phyloP scores from a whole-genome alignment of 1,140 invertebrate species.

The Eriocheir sinensis region DNA sequence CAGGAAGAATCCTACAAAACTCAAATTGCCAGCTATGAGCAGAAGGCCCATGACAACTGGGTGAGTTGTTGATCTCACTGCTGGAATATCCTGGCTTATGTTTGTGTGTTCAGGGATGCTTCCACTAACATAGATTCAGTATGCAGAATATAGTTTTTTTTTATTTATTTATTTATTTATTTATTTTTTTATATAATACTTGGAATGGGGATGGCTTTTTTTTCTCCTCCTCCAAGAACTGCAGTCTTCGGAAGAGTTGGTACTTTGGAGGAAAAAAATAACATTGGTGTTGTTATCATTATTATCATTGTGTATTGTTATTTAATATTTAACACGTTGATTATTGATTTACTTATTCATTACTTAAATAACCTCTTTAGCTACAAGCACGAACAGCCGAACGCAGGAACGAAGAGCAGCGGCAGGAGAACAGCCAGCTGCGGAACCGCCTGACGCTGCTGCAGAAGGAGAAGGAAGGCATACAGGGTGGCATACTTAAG shows the following conservation, averaged over 20 bases:
- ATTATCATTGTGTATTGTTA: too few species aligned
- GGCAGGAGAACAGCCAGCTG: constrained; percentile 64
- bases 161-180: not conserved
- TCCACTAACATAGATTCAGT: too few species aligned
- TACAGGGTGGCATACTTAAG: constrained; percentile 45
- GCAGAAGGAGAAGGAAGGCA: constrained; percentile 65
- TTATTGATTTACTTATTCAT: not conserved
- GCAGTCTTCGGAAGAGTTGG: too few species aligned
- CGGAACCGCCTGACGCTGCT: constrained; percentile 52
- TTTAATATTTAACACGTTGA: too few species aligned
- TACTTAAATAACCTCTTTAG: not conserved
- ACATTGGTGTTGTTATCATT: too few species aligned
- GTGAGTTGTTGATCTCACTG: constrained; percentile 33
- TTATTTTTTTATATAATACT: too few species aligned
- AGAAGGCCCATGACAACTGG: constrained; percentile 72
- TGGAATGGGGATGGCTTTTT: too few species aligned
- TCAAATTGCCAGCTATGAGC: constrained; percentile 60
- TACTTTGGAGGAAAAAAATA: too few species aligned
- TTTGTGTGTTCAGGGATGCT: too few species aligned
- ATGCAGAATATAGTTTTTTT: not conserved
- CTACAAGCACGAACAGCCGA: constrained; percentile 64
- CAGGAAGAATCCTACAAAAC: constrained; percentile 67
- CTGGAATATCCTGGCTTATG: too few species aligned
- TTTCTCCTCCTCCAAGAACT: too few species aligned
- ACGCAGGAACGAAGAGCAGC: constrained; percentile 60